Percentiles rank a stretch among this genome's conserved stretches.
Conservation (phyloP, 2,888 invertebrate species). For the Plutella xylostella region DNA sequence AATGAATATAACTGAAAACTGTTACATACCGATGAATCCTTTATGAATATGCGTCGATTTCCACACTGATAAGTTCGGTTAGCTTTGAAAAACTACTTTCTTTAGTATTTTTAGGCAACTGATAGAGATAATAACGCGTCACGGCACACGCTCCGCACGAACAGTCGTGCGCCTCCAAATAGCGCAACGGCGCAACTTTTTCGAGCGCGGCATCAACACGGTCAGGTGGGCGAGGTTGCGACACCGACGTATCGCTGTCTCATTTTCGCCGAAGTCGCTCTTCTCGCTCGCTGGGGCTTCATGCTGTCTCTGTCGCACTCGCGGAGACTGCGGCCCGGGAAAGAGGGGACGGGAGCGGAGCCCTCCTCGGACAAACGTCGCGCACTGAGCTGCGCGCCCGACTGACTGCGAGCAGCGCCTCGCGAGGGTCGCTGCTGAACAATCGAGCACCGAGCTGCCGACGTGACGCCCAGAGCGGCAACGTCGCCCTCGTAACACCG, state of each 20-base stretch:
- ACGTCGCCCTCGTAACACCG: constrained; percentile 52
- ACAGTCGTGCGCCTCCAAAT: constrained; percentile 68
- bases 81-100: constrained; percentile 29
- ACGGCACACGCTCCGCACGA: constrained; percentile 43
- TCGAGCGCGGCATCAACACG: constrained; percentile 69
- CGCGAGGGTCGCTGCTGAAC: constrained; percentile 21
- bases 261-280: constrained; percentile 28
- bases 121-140: constrained; percentile 56
- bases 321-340: constrained; percentile 24
- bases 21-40: constrained; percentile 37
- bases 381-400: constrained; percentile 67
- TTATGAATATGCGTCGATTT: constrained; percentile 20
- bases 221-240: constrained; percentile 71
- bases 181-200: constrained; percentile 70
- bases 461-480: constrained; percentile 37
- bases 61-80: too few relatives aligned
- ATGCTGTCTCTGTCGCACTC: constrained; percentile 46
- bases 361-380: constrained; percentile 63
- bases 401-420: constrained; percentile 45
- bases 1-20: too few relatives aligned
- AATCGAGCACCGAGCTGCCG: constrained; percentile 34
- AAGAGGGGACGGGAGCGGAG: constrained; percentile 42
- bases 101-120: constrained; percentile 35
- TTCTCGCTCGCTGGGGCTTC: constrained; percentile 22
- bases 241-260: constrained; percentile 57